phyloP scores from a whole-genome alignment of 2,888 invertebrate species.

The Tenthredo livida region DNA sequence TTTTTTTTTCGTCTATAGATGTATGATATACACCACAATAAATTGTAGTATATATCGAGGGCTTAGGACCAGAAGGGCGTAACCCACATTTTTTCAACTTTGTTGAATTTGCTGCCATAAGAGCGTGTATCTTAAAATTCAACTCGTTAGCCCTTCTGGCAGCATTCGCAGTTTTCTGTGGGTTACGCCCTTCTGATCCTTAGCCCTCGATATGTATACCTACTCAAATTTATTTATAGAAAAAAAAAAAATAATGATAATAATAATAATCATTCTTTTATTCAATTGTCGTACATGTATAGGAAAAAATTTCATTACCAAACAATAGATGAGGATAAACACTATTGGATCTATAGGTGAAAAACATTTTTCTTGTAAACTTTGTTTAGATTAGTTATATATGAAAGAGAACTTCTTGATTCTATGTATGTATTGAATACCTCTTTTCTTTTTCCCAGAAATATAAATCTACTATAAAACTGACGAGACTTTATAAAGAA shows the following conservation, averaged over 20 bases:
- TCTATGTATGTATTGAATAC: not conserved
- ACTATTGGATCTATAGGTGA: not conserved
- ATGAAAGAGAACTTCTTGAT: not conserved
- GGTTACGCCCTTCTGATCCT: too few species aligned
- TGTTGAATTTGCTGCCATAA: too few species aligned
- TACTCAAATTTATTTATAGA: not conserved
- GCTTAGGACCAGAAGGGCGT: too few species aligned
- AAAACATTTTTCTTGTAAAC: not conserved
- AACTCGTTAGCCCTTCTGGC: too few species aligned
- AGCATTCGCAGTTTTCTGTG: too few species aligned
- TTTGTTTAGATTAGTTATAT: not conserved
- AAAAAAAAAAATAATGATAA: not conserved
- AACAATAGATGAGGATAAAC: not conserved
- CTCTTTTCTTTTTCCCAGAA: not conserved
- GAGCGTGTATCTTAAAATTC: too few species aligned
- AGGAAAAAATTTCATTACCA: not conserved
- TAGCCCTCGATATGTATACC: too few species aligned
- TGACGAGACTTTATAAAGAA: not conserved
- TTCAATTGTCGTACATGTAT: not conserved
- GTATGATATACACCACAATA: not conserved
- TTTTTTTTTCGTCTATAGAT: not conserved
- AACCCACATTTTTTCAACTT: too few species aligned
- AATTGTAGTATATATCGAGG: too few species aligned
- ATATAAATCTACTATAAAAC: slow-evolving; percentile 24
- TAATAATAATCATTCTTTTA: not conserved